Evolutionary conservation across 64 coral and sea anemone species (phyloP).

Genomic region (Stichodactyla mertensii): DNA sequence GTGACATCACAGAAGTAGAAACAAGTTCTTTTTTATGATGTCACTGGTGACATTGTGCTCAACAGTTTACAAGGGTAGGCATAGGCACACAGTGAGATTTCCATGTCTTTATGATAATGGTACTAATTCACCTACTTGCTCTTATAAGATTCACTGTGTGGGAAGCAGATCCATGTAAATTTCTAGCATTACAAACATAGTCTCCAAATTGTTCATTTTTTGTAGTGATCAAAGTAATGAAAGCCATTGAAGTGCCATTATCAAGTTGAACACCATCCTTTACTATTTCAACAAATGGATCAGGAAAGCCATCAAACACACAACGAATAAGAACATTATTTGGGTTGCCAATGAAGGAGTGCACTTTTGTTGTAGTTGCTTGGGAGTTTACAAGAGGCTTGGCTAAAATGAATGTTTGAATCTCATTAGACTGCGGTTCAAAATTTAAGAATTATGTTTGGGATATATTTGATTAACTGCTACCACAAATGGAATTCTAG

Average conservation of each 20-base stretch:
- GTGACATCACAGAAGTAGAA: no score
- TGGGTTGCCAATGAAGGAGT: background rate
- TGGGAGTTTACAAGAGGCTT: background rate
- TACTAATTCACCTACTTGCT: background rate
- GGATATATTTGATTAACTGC: no score
- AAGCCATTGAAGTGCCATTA: background rate
- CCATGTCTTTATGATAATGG: background rate
- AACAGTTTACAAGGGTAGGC: no score
- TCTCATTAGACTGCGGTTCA: background rate
- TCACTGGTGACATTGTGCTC: no score
- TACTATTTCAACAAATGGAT: background rate
- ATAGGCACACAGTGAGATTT: no score
- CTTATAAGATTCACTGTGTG: background rate
- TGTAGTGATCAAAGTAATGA: background rate
- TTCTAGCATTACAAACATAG: background rate
- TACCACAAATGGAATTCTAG: no score
- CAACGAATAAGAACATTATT: background rate
- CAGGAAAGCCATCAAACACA: slow-evolving; percentile 2
- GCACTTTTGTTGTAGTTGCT: background rate
- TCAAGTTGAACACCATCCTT: background rate
- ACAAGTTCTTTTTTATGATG: no score
- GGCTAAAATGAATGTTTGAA: background rate
- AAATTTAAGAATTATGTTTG: background rate
- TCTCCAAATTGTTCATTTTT: background rate
- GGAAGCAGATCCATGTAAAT: background rate